These are phyloP conservation scores for Sebastes oblongus DNA, from an alignment of 2,797 vertebrate genomes.

Conservation along the genomic window DNA sequence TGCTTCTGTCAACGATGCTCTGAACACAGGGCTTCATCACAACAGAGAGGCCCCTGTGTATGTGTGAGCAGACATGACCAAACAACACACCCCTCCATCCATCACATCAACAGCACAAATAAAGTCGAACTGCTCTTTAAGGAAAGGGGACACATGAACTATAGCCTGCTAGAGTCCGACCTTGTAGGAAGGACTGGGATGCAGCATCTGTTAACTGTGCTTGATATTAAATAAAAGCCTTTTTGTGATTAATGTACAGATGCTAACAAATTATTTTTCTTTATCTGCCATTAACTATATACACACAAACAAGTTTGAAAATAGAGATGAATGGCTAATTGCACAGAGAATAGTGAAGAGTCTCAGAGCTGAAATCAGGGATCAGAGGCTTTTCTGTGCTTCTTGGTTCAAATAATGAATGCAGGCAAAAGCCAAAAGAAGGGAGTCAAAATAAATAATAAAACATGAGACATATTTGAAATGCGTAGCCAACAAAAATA, in stretches of 20 bases:
- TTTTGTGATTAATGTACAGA: not conserved
- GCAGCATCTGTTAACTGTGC: not conserved
- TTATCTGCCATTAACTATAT: not conserved
- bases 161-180: not conserved
- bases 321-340: constrained; percentile 6
- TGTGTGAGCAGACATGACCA: constrained; percentile 49
- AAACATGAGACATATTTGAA: not conserved
- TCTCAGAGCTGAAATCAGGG: not conserved
- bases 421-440: not conserved
- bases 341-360: not conserved
- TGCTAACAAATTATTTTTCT: not conserved
- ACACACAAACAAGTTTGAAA: not conserved
- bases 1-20: constrained; percentile 54
- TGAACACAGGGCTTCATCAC: constrained; percentile 41
- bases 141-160: constrained; percentile 2
- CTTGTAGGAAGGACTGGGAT: not conserved
- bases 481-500: not conserved
- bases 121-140: constrained; percentile 43
- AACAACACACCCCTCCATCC: constrained; percentile 54
- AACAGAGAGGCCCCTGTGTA: constrained; percentile 27
- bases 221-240: not conserved
- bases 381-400: not conserved
- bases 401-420: not conserved
- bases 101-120: constrained; percentile 55
- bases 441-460: not conserved